Evolutionary conservation across 1,140 invertebrate species (phyloP).

Genomic region (Drosophila fuyamai): DNA sequence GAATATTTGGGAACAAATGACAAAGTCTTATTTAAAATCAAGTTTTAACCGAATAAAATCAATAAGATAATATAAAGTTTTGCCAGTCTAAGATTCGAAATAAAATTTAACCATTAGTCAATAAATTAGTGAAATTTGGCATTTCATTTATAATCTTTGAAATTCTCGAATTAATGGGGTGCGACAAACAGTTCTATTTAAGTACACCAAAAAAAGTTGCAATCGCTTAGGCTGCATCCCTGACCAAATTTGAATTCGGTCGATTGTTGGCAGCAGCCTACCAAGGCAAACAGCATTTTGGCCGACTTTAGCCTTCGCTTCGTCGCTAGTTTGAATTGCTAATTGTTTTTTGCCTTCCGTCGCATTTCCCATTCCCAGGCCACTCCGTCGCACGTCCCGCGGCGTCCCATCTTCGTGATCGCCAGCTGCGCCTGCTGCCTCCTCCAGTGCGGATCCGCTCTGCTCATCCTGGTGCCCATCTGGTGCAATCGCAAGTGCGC

Average conservation of each 20-base stretch:
- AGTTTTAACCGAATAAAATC: no score
- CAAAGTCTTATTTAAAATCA: no score
- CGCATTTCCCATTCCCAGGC: conserved; percentile 32
- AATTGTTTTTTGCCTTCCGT: conserved; percentile 14
- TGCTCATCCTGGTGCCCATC: conserved; percentile 86
- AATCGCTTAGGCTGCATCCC: neutral
- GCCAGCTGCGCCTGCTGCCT: conserved; percentile 87
- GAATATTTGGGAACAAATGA: no score
- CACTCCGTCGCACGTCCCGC: conserved; percentile 41
- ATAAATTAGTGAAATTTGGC: no score
- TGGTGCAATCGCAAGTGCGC: conserved; percentile 88
- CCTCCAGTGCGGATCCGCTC: conserved; percentile 86
- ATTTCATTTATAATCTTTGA: no score
- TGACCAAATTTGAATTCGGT: conserved; percentile 3
- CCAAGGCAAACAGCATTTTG: conserved; percentile 23
- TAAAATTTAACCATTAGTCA: no score
- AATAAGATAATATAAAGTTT: no score
- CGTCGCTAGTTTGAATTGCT: conserved; percentile 31
- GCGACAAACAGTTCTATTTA: no score
- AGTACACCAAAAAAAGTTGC: neutral
- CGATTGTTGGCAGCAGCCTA: conserved; percentile 3
- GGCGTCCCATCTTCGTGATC: conserved; percentile 85
- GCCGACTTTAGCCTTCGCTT: conserved; percentile 18
- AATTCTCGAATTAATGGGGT: no score
- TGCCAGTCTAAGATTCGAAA: no score